Conservation (phyloP, 1,140 invertebrate species). For the Leptinotarsa texana region DNA sequence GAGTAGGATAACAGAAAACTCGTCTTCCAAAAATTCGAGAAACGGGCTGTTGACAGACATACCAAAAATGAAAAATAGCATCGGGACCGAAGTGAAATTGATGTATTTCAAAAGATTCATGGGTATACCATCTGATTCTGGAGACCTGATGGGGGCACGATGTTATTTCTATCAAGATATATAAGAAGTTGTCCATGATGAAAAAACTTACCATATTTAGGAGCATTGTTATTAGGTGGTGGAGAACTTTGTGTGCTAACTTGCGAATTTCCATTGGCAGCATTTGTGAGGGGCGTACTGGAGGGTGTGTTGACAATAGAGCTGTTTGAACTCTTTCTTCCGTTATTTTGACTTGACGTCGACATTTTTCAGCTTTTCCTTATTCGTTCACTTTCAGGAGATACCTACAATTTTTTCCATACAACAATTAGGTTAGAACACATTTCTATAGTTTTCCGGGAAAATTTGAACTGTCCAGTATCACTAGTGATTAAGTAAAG, state of each 20-base stretch:
- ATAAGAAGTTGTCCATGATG: not conserved
- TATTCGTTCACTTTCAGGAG: slow-evolving; percentile 27
- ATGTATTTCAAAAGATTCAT: no score
- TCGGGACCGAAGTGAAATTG: no score
- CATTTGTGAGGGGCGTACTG: slow-evolving; percentile 38
- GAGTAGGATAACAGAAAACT: no score
- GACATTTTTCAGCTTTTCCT: slow-evolving; percentile 36
- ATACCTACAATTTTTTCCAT: slow-evolving; percentile 34
- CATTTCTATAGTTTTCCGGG: slow-evolving; percentile 29
- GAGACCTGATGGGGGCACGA: no score
- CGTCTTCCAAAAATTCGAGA: no score
- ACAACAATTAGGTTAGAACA: slow-evolving; percentile 24
- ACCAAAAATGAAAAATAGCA: no score
- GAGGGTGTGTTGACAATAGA: slow-evolving; percentile 46
- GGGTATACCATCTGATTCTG: no score
- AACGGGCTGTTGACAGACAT: no score
- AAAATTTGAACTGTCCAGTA: slow-evolving; percentile 26
- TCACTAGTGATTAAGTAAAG: slow-evolving; percentile 15
- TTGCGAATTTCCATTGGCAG: slow-evolving; percentile 21
- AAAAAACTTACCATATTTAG: slow-evolving; percentile 43
- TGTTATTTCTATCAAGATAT: no score
- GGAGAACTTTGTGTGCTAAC: slow-evolving; percentile 30
- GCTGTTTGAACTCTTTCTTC: slow-evolving; percentile 46
- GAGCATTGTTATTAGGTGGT: slow-evolving; percentile 43
- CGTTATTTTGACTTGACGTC: slow-evolving; percentile 36